These are phyloP conservation scores for Chitala chitala DNA, from an alignment of 2,113 vertebrate genomes.

Conservation along the genomic window DNA sequence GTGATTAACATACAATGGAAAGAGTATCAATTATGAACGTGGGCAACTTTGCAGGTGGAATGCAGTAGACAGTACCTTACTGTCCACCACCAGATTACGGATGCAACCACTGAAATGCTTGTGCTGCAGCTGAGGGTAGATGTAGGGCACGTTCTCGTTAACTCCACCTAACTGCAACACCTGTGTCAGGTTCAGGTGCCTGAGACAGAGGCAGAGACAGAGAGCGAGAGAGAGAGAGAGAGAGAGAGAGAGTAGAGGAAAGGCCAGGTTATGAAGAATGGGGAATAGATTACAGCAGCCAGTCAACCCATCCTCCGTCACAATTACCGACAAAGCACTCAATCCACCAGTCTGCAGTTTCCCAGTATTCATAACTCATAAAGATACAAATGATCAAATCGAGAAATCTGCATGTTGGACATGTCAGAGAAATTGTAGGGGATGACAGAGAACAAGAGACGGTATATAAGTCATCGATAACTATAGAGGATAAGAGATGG, in stretches of 20 bases:
- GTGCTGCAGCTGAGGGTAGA: constrained; percentile 73
- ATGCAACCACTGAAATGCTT: constrained; percentile 82
- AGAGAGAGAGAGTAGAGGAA: not conserved
- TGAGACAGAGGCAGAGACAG: constrained; percentile 42
- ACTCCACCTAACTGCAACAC: constrained; percentile 81
- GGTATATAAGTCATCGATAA: constrained; percentile 5
- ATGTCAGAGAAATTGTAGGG: not conserved
- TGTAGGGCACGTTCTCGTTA: constrained; percentile 73
- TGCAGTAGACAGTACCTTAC: constrained; percentile 66
- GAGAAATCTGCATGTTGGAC: not conserved
- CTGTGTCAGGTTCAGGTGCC: constrained; percentile 71
- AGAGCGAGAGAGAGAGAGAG: constrained; percentile 29
- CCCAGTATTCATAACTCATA: not conserved
- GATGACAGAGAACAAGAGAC: not conserved
- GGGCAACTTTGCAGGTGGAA: not conserved
- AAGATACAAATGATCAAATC: not conserved
- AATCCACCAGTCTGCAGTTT: not conserved
- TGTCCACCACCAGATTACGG: constrained; percentile 76
- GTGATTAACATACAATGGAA: not conserved
- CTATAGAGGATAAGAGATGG: not conserved
- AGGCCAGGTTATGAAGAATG: not conserved
- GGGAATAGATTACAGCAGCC: not conserved
- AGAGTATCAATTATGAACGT: no score
- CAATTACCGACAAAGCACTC: not conserved
- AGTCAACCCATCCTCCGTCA: not conserved